A percentile compares a stretch with the other conserved stretches of the same genome.
Conservation (phyloP, 2,113 vertebrate species). For the Prinia subflava region DNA sequence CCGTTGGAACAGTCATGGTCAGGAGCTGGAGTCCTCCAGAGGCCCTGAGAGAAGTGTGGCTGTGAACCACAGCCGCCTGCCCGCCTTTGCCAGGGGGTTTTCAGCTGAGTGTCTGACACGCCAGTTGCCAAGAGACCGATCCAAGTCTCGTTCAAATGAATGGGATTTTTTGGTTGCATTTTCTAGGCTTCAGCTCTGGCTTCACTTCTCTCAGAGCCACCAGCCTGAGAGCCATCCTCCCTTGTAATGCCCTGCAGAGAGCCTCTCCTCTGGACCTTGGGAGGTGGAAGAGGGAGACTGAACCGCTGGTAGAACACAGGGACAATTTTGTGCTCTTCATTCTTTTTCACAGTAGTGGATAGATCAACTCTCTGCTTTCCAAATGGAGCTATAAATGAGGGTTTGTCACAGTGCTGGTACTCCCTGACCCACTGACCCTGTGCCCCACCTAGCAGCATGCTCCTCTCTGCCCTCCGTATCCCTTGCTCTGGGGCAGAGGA, state of each 20-base stretch:
- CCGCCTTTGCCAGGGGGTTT: slow-evolving; percentile 12
- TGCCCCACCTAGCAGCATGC: neutral
- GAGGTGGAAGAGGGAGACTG: neutral
- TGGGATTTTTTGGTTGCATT: neutral
- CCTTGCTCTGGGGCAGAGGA: neutral
- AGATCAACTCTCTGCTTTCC: neutral
- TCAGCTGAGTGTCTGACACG: neutral
- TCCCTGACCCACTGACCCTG: neutral
- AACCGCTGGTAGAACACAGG: neutral
- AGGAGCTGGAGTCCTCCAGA: neutral
- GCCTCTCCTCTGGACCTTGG: neutral
- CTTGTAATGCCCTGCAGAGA: neutral
- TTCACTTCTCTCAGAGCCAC: neutral
- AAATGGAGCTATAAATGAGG: neutral
- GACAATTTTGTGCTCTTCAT: neutral
- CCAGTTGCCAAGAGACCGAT: neutral
- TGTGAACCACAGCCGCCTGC: neutral
- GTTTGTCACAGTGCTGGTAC: neutral
- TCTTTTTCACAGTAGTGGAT: neutral
- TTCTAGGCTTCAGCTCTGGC: neutral
- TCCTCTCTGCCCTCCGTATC: neutral
- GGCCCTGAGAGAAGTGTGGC: neutral
- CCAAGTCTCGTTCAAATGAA: slow-evolving; percentile 34
- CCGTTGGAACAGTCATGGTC: rapidly evolving
- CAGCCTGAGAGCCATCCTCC: neutral